Evolutionary conservation across 2,888 invertebrate species (phyloP).

Genomic region (Sarcophaga rosellei): DNA sequence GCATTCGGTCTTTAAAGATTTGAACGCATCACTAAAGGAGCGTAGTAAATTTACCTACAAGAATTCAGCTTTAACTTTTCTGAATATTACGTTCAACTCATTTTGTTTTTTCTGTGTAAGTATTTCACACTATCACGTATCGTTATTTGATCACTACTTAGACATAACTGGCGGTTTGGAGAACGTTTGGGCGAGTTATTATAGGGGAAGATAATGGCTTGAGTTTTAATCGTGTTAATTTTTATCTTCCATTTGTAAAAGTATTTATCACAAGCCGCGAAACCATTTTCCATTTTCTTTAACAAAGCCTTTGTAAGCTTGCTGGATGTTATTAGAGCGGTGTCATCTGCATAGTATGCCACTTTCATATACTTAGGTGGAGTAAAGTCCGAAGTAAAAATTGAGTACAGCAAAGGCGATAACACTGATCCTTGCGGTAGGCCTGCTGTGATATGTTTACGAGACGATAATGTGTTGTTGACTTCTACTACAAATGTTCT

Average conservation of each 20-base stretch:
- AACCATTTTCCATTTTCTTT: slow-evolving; percentile 8
- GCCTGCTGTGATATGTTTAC: slow-evolving; percentile 9
- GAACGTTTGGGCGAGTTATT: slow-evolving; percentile 15
- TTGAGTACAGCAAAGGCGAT: not conserved
- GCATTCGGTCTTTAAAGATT: no score
- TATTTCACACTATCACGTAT: slow-evolving; percentile 6
- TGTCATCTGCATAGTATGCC: slow-evolving; percentile 20
- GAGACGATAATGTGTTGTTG: not conserved
- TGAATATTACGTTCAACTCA: no score
- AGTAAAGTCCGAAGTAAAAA: slow-evolving; percentile 5
- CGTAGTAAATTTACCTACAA: no score
- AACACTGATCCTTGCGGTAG: slow-evolving; percentile 29
- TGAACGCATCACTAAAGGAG: no score
- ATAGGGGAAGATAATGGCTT: not conserved
- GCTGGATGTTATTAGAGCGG: not conserved
- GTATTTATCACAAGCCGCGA: slow-evolving; percentile 10
- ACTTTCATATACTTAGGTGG: not conserved
- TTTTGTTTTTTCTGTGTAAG: no score
- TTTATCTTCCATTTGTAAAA: not conserved
- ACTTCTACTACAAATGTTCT: not conserved
- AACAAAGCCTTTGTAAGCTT: not conserved
- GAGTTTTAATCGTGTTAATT: no score
- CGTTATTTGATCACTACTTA: not conserved
- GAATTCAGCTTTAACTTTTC: no score
- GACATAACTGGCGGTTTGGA: not conserved